phyloP scores from a whole-genome alignment of 2,888 invertebrate genomes.

The Epiblema foenella region DNA sequence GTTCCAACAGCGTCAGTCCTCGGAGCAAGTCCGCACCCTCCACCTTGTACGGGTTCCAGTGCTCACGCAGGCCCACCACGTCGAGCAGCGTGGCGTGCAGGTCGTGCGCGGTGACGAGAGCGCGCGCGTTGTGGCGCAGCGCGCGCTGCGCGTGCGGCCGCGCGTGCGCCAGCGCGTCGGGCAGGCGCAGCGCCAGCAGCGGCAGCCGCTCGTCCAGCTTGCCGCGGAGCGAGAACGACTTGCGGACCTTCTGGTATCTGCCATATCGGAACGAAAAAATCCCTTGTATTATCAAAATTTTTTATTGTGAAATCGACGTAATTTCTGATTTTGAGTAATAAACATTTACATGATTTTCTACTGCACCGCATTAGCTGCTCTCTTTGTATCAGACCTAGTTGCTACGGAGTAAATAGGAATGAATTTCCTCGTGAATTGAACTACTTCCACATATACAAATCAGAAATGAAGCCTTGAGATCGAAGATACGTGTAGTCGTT shows the following conservation, averaged over 20 bases:
- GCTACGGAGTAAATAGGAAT: too few species aligned
- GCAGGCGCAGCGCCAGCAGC: constrained; percentile 92
- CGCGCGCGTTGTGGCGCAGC: constrained; percentile 86
- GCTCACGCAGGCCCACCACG: constrained; percentile 81
- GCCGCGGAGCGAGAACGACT: constrained; percentile 90
- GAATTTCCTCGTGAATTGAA: too few species aligned
- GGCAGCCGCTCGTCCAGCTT: constrained; percentile 96
- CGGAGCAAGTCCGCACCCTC: constrained; percentile 82
- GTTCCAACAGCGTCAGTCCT: constrained; percentile 86
- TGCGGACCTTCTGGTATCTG: constrained; percentile 92
- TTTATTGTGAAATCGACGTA: too few species aligned
- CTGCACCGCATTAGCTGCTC: too few species aligned
- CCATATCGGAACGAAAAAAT: too few species aligned
- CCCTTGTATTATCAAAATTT: too few species aligned
- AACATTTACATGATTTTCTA: too few species aligned
- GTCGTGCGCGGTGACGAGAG: constrained; percentile 94
- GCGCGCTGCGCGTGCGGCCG: constrained; percentile 86
- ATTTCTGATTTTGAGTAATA: too few species aligned
- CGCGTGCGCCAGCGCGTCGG: constrained; percentile 86
- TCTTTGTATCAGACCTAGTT: too few species aligned
- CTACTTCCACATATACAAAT: too few species aligned
- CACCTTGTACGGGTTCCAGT: constrained; percentile 67
- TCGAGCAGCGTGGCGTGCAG: constrained; percentile 92
- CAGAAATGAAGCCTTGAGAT: too few species aligned
- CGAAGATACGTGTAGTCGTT: neutral